A percentile compares a stretch with the other conserved stretches of the same genome.
These are phyloP conservation scores for Nyctibius grandis DNA, from an alignment of 2,797 vertebrate genomes.

Conservation along the genomic window DNA sequence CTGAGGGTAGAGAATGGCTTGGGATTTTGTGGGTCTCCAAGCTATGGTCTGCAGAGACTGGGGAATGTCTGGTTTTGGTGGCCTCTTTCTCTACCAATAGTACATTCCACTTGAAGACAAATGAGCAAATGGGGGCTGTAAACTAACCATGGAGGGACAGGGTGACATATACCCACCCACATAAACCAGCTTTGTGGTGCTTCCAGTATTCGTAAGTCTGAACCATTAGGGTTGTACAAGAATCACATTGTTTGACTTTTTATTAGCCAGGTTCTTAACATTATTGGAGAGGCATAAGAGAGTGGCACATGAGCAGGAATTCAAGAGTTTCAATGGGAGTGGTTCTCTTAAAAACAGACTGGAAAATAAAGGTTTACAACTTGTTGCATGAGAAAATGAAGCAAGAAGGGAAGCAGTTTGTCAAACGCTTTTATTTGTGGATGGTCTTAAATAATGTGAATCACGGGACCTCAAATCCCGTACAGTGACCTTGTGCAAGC, in stretches of 20 bases:
- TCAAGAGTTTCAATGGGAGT: background rate
- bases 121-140: background rate
- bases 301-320: background rate
- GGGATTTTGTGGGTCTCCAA: background rate
- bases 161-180: background rate
- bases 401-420: constrained; percentile 18
- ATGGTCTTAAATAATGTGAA: background rate
- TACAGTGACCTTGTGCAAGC: background rate
- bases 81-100: background rate
- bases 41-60: background rate
- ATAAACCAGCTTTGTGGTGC: background rate
- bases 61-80: background rate
- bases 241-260: background rate
- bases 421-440: background rate
- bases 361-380: background rate
- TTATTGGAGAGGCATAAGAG: background rate
- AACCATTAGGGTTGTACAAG: background rate
- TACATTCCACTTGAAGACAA: background rate
- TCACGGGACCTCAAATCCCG: background rate
- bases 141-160: background rate
- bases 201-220: background rate
- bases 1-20: background rate
- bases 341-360: background rate
- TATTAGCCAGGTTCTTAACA: background rate
- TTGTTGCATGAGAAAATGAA: background rate